Evolutionary conservation across 2,113 vertebrate species (phyloP).

Genomic region (Myocastor coypus): DNA sequence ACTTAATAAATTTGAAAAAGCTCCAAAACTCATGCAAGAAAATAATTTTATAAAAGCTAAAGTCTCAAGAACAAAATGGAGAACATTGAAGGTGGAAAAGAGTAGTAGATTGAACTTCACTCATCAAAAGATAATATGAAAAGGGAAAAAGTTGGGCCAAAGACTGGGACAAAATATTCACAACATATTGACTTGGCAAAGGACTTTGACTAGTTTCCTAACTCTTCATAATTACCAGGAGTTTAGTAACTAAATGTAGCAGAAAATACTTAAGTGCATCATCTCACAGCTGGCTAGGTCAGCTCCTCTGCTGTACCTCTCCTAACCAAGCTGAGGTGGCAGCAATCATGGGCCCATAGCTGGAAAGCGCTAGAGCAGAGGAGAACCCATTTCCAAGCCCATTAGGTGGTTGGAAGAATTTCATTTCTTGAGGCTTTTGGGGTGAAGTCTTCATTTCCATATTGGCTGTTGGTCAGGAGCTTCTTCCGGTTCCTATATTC

Average conservation of each 20-base stretch:
- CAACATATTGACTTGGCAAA: neutral
- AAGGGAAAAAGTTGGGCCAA: conserved; percentile 4
- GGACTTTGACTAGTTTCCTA: neutral
- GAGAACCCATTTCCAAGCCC: neutral
- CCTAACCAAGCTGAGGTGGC: neutral
- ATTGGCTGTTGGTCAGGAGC: neutral
- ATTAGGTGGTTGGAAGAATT: conserved; percentile 1
- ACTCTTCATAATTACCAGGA: neutral
- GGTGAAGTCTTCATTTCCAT: conserved; percentile 12
- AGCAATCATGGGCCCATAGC: neutral
- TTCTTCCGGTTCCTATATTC: neutral
- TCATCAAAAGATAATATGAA: neutral
- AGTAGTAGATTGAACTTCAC: neutral
- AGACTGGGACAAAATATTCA: neutral
- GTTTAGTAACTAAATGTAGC: neutral
- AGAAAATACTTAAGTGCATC: neutral
- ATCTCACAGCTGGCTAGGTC: neutral
- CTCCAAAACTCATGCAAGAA: neutral
- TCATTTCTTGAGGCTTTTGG: neutral
- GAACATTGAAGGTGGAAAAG: neutral
- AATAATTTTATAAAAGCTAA: neutral
- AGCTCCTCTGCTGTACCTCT: neutral
- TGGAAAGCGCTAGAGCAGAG: neutral
- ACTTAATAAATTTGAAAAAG: neutral
- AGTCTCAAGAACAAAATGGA: neutral